Evolutionary conservation across 2,113 vertebrate genomes (phyloP).

Genomic region (Mirounga angustirostris): DNA sequence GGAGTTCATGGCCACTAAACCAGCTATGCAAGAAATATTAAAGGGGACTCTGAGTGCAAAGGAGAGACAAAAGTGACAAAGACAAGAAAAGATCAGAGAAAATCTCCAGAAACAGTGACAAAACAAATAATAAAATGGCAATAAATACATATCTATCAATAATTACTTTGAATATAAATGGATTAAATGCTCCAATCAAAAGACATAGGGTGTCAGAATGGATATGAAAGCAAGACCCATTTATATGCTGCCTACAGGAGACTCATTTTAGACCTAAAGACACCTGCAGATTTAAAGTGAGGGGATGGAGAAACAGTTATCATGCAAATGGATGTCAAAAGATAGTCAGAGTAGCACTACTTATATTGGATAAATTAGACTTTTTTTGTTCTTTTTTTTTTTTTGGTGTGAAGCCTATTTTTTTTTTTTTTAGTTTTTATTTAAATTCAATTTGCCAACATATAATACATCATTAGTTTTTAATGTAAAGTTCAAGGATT

Average conservation of each 20-base stretch:
- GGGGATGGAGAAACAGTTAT: background rate
- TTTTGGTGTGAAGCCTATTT: no score
- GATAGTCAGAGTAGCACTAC: background rate
- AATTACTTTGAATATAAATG: background rate
- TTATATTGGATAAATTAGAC: background rate
- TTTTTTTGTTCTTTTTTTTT: background rate
- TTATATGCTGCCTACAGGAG: background rate
- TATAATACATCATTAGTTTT: no score
- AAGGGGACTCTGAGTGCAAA: background rate
- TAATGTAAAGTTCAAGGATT: no score
- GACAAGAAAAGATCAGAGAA: background rate
- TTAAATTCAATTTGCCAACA: no score
- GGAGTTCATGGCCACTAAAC: background rate
- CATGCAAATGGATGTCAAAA: background rate
- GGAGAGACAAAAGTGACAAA: background rate
- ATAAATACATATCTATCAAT: background rate
- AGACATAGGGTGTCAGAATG: background rate
- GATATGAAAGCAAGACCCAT: background rate
- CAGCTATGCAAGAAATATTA: background rate
- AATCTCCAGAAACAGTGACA: background rate
- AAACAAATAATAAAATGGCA: background rate
- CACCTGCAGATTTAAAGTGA: background rate
- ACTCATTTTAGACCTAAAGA: background rate
- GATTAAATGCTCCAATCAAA: background rate
- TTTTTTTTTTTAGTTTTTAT: no score